Evolutionary conservation across 2,888 invertebrate genomes (phyloP), one percentile per base, ranked within the genome.

Genomic region (Meloe dianella): DNA sequence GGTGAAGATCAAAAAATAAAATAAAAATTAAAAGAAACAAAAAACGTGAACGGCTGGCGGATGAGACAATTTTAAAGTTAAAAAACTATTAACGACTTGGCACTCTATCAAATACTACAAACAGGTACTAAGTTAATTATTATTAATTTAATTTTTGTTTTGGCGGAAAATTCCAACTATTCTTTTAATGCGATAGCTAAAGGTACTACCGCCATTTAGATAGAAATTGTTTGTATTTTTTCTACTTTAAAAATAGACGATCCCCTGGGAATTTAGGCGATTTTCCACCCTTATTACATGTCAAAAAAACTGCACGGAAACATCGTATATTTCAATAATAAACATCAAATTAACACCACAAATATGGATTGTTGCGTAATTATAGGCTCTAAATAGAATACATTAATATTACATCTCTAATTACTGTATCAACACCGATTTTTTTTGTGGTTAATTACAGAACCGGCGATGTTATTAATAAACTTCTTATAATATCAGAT

Each of bases 71-170:
- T 47, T 47, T 47, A 47, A 47, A 47, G 17, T 9, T 47, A 7
- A 41, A 38, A 47, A 47, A 20, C 47, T 47, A 47, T 47, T 47
- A 47, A 47, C 47, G 47, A 47, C 47, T 47, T 47, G 47, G 47
- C 47, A 47, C 9, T 20, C 10, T 47, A 20, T 47, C 47, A 47
- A 47, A 47, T 22, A 17, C 47, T 20, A 47, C 20, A 20, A 7
- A 22, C 47, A 47, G 47, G 47, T 47, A 47, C 47, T 47, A 20
- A 20, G 6, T 47, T 17, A 17, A 38, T 38, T 38, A 10, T 32
- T 10, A 32, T 32, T 32, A 32, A 30, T 30, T 35, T 35, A 35
- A 35, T 35, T 35, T 14, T 35, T 47, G n/a, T 9, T 47, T 47
- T 1, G 41, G 41, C 7, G 9, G 9, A 47, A 47, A 47, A 20